phyloP scores from a whole-genome alignment of 2,113 vertebrate species.

The Salvelinus sp. region DNA sequence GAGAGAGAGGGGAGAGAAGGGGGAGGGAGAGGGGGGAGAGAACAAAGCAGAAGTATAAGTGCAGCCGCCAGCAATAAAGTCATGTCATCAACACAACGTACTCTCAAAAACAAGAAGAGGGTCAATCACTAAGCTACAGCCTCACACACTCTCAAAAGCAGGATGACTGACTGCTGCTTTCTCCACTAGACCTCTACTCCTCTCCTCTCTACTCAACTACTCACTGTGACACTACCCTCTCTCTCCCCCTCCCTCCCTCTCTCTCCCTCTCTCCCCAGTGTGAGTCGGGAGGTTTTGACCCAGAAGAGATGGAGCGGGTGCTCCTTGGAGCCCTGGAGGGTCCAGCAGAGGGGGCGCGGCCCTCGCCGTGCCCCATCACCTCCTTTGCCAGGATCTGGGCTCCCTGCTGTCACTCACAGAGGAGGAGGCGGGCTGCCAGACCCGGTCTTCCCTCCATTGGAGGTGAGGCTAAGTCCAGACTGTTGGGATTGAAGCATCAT shows the following conservation, averaged over 20 bases:
- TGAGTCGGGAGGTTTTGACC: constrained; percentile 49
- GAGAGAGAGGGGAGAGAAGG: not conserved
- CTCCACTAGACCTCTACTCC: not conserved
- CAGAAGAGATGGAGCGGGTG: constrained; percentile 40
- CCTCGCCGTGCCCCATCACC: constrained; percentile 49
- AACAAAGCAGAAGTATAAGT: not conserved
- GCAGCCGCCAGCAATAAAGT: not conserved
- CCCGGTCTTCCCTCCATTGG: constrained; percentile 26
- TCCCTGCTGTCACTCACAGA: constrained; percentile 55
- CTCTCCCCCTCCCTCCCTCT: not conserved
- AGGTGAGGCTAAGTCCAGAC: constrained; percentile 33
- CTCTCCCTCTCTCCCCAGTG: constrained; percentile 22
- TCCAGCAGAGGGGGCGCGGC: constrained; percentile 7
- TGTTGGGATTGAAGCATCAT: too few species aligned
- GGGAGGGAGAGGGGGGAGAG: not conserved
- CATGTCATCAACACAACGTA: not conserved
- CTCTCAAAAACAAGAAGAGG: not conserved
- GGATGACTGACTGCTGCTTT: not conserved
- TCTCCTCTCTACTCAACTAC: not conserved
- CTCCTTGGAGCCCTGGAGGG: constrained; percentile 22
- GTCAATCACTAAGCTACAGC: not conserved
- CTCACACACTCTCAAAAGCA: not conserved
- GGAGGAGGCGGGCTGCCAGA: constrained; percentile 38
- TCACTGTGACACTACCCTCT: not conserved
- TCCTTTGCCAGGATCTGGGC: constrained; percentile 37